These are phyloP conservation scores for Uropsilus gracilis DNA, from an alignment of 2,113 vertebrate species.

Conservation along the genomic window DNA sequence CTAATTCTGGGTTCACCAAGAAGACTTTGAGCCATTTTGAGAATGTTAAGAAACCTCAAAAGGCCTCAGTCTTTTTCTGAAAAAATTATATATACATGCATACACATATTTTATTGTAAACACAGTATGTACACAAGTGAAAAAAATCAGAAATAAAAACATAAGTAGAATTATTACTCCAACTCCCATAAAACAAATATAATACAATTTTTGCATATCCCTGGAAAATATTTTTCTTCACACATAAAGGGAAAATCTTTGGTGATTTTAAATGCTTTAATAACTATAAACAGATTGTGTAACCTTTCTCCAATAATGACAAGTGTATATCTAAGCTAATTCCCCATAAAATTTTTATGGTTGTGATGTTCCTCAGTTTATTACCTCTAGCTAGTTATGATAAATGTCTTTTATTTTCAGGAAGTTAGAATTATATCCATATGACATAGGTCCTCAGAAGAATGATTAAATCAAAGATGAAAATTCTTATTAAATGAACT, in stretches of 20 bases:
- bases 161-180: background rate
- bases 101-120: no score
- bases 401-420: slow-evolving; percentile 22
- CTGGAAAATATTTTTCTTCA: background rate
- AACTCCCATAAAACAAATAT: background rate
- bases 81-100: no score
- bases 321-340: slow-evolving; percentile 16
- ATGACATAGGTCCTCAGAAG: background rate
- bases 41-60: slow-evolving; percentile 6
- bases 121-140: background rate
- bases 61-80: background rate
- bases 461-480: slow-evolving; percentile 28
- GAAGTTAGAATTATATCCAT: slow-evolving; percentile 52
- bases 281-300: background rate
- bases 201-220: background rate
- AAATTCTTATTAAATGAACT: slow-evolving; percentile 11
- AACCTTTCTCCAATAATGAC: background rate
- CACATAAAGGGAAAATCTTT: background rate
- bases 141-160: background rate
- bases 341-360: slow-evolving; percentile 22
- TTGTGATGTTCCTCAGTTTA: background rate
- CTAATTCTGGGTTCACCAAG: background rate
- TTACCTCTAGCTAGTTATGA: slow-evolving; percentile 16
- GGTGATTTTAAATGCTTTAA: slow-evolving; percentile 40
- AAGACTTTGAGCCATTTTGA: background rate